Evolutionary conservation across 1,140 invertebrate genomes (phyloP), one percentile per base, ranked within the genome.

Genomic region (Nasonia vitripennis): DNA sequence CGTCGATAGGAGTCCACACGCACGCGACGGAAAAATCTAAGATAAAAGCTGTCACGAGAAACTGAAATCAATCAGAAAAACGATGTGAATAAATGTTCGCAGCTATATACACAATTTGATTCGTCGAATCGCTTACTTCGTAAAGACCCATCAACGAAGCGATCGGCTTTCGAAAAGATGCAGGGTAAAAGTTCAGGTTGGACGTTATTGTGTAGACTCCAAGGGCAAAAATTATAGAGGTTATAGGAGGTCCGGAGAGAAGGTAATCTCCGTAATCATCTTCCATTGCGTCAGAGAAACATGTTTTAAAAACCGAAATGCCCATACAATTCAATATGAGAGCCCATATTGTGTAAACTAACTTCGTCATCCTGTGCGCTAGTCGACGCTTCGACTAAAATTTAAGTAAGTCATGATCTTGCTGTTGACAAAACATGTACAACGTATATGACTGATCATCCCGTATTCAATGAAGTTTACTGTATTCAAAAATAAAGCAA

Each of bases 1-100:
- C 71, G n/a, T 91, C 88, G 2, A 92, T 89, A 1, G 91, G 90
- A 14, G 86, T 87, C 91, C 91, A 92, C 10, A 91, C 86, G 78
- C 89, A 92, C 5, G 88, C 87, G 0, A 88, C 75, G 27, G 87
- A 73, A 80, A 91, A 92, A 82, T 92, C 91, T 79, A 92, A 71
- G 9, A 92, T 73, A 77, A 92, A 92, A 1, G 89, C 74, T 1
- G 89, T 88, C 17, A 88, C 89, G 20, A 92, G 45, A 87, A 92
- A 91, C 91, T 92, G 34, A 17, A 89, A 87, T 12, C 27, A 27
- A 27, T 27, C 27, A 34, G 41, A 51, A n/a, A 71, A 23, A 48
- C 68, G 45, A 37, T 37, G 11, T 34, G 62, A 77, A 75, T n/a
- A 31, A 34, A 70, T 23, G 27, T 70, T 23, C 27, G 14, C 14